Evolutionary conservation across 2,888 invertebrate species (phyloP), one percentile per base, ranked within the genome.

Genomic region (Ferdinandea cuprea): DNA sequence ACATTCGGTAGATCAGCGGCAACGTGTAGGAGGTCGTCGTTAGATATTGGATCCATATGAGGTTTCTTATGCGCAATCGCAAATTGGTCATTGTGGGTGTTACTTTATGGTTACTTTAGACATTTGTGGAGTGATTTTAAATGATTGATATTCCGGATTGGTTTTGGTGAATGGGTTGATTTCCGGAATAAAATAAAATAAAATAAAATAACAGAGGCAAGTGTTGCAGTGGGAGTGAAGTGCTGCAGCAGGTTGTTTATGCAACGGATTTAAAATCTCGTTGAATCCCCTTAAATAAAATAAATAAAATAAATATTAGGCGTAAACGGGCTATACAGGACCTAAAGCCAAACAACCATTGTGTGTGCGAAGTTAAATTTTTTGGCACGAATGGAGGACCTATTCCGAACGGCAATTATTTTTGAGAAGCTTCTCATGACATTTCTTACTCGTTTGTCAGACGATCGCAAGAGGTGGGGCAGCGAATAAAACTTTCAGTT

Each of bases 1-100:
- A 28, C 28, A 30, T 15, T 50, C 28, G 3, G n/a, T n/a, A 17
- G 32, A 35, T 52, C 13, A 40, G 58, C 58, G n/a, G n/a, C n/a
- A n/a, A n/a, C n/a, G n/a, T n/a, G 58, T 40, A 42, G 58, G 58
- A 56, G 37, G 15, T 32, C n/a, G 32, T 13, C 25, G 11, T 40
- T 37, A 15, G 30, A 15, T 32, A n/a, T 15, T 15, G 21, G n/a
- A 54, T 19, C 17, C 54, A 37, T 11, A 35, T 54, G 17, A 52
- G 21, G 35, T 13, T 13, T 35, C 9, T 35, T 21, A 21, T 9
- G 25, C 9, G 15, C 25, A 9, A 7, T 13, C 13, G 7, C n/a
- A 37, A 40, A 25, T 4, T 42, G 9, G 25, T 8, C 9, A 40
- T 6, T 58, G 58, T 28, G 37, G 40, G 21, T 11, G 35, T 54